phyloP scores from a whole-genome alignment of 2,888 invertebrate species.

The Trissolcus japonicus region DNA sequence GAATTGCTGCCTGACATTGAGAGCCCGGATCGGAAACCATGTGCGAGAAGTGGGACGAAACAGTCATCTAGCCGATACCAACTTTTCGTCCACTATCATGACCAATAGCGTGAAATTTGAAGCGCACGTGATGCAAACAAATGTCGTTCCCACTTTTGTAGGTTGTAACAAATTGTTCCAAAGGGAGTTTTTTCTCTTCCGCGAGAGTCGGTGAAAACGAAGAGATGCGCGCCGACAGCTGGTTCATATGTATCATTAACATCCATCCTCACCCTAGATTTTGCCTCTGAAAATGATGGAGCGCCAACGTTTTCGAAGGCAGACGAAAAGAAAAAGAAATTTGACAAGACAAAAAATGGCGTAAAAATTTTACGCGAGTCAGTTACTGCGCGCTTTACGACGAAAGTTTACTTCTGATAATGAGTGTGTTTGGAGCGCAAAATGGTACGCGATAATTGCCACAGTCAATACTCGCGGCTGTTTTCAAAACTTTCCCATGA shows the following conservation, averaged over 20 bases:
- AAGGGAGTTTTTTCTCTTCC: too few relatives aligned
- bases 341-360: neutral
- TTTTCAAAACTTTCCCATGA: constrained; percentile 57
- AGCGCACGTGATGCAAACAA: constrained; percentile 6
- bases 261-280: constrained; percentile 37
- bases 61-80: constrained; percentile 5
- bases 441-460: constrained; percentile 54
- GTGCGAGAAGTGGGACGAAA: constrained; percentile 22
- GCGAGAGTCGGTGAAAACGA: too few relatives aligned
- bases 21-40: constrained; percentile 30
- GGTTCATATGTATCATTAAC: constrained; percentile 22
- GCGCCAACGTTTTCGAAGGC: constrained; percentile 3
- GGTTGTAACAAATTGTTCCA: too few relatives aligned
- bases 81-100: constrained; percentile 2
- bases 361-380: constrained; percentile 3
- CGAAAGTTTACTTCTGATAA: constrained; percentile 21
- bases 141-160: too few relatives aligned
- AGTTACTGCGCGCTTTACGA: constrained; percentile 21
- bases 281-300: constrained; percentile 16
- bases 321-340: neutral
- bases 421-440: constrained; percentile 14
- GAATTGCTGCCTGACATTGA: neutral
- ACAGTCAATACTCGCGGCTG: constrained; percentile 35
- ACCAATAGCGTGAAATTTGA: constrained; percentile 4
- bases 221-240: constrained; percentile 11